phyloP scores from a whole-genome alignment of 2,888 invertebrate genomes.

The Ferrisia virgata region DNA sequence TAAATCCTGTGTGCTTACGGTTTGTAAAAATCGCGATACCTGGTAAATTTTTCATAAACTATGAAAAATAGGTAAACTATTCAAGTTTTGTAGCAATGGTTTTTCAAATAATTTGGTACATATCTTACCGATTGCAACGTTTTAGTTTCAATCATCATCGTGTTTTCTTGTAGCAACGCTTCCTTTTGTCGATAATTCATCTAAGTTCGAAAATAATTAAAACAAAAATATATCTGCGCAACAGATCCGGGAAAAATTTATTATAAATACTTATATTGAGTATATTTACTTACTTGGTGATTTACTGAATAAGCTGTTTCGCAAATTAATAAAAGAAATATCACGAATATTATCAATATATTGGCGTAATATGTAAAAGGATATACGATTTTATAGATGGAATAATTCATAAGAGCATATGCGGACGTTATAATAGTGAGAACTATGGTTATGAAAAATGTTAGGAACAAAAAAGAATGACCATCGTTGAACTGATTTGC shows the following conservation, averaged over 20 bases:
- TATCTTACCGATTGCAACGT: background rate
- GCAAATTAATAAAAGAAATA: background rate
- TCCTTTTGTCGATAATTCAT: background rate
- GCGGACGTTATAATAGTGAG: background rate
- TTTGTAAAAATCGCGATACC: background rate
- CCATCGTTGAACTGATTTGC: background rate
- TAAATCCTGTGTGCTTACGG: background rate
- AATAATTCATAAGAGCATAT: background rate
- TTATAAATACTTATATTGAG: no score
- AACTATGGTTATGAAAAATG: background rate
- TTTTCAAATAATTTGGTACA: no score
- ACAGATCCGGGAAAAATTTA: no score
- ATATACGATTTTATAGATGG: background rate
- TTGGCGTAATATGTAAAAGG: background rate
- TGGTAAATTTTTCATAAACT: no score
- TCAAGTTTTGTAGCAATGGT: no score
- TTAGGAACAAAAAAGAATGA: background rate
- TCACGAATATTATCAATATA: background rate
- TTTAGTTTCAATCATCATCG: background rate
- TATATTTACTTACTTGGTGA: background rate
- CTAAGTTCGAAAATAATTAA: background rate
- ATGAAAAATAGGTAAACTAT: no score
- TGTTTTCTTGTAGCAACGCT: background rate
- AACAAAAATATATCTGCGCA: no score
- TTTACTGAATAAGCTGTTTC: background rate